Conservation (phyloP, 2,797 vertebrate species). For the Odontamblyopus lacepedii region DNA sequence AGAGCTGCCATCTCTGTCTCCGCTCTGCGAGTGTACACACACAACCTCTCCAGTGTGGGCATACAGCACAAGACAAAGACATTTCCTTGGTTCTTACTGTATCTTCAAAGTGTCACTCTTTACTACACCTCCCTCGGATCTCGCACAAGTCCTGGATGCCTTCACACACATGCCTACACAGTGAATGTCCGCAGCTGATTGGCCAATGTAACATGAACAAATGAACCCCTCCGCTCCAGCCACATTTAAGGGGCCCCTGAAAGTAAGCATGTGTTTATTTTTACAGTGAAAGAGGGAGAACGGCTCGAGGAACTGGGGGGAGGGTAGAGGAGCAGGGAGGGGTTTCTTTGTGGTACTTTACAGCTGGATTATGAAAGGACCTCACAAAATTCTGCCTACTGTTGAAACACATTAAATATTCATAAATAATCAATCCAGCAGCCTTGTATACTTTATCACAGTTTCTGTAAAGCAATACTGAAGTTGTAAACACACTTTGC, state of each 20-base stretch:
- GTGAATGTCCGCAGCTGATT: constrained; percentile 41
- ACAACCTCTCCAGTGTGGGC: constrained; percentile 35
- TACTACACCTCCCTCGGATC: constrained; percentile 38
- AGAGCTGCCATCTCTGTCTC: constrained; percentile 66
- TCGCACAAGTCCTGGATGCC: constrained; percentile 13
- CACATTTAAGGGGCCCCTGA: constrained; percentile 75
- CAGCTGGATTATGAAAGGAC: constrained; percentile 59
- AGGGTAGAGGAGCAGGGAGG: constrained; percentile 65
- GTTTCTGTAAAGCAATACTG: background rate
- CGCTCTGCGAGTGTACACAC: constrained; percentile 26
- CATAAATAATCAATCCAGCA: constrained; percentile 16
- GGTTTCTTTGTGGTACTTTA: constrained; percentile 78
- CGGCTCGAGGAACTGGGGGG: constrained; percentile 67
- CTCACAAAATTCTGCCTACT: constrained; percentile 69
- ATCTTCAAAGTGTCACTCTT: constrained; percentile 46
- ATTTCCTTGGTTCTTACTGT: constrained; percentile 29
- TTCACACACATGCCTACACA: constrained; percentile 38
- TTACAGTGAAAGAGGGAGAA: constrained; percentile 66
- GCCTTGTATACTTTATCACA: background rate
- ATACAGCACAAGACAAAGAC: constrained; percentile 35
- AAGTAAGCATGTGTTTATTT: constrained; percentile 82
- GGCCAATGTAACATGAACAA: constrained; percentile 53
- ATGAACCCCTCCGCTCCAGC: constrained; percentile 57
- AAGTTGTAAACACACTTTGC: background rate
- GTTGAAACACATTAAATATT: constrained; percentile 55